These are phyloP conservation scores for Nemapogon koenigi DNA, from an alignment of 2,888 invertebrate genomes.

Conservation along the genomic window DNA sequence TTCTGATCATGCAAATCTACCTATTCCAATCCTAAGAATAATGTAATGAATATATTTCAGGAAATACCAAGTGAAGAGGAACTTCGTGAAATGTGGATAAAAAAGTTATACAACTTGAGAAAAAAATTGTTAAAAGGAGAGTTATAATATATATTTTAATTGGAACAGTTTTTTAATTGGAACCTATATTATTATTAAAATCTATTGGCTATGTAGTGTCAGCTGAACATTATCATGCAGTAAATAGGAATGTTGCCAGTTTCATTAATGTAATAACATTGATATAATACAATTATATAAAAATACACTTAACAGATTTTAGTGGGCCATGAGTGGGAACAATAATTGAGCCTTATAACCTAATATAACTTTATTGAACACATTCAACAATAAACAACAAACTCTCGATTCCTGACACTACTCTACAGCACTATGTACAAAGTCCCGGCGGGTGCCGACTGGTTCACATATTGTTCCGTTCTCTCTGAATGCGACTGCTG, in stretches of 20 bases:
- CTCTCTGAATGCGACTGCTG: conserved; percentile 82
- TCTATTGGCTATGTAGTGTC: too few species aligned
- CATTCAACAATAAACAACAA: conserved; percentile 38
- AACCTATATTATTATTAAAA: too few species aligned
- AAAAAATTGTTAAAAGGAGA: conserved; percentile 67
- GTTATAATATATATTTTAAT: too few species aligned
- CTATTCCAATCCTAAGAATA: too few species aligned
- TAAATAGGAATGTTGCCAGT: too few species aligned
- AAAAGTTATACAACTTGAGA: conserved; percentile 69
- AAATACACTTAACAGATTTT: too few species aligned
- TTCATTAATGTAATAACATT: too few species aligned
- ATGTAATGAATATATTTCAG: conserved; percentile 66
- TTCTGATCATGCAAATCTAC: too few species aligned
- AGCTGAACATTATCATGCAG: too few species aligned
- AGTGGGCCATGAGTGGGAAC: too few species aligned
- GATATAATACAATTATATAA: too few species aligned
- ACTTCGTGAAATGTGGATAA: conserved; percentile 78
- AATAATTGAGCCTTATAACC: conserved; percentile 23
- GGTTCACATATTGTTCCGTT: conserved; percentile 69
- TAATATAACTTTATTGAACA: conserved; percentile 44
- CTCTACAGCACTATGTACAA: conserved; percentile 50
- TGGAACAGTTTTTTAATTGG: too few species aligned
- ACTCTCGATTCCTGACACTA: conserved; percentile 30
- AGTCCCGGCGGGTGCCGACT: background rate
- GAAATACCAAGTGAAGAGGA: conserved; percentile 72